Evolutionary conservation across 2,888 invertebrate species (phyloP).

Genomic region (Aplocera efformata): DNA sequence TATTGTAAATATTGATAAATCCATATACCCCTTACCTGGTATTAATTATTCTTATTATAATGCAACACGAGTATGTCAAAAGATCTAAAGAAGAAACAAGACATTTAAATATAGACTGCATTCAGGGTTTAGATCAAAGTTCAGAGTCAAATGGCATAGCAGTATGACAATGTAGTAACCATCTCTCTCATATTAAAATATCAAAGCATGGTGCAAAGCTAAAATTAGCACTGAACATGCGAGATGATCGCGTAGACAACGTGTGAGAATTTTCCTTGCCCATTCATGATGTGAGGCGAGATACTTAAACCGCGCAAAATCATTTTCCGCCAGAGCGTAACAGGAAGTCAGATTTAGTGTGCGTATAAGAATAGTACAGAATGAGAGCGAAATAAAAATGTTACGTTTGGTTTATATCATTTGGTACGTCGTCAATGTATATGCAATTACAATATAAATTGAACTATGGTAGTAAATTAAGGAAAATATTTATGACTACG

Average conservation of each 20-base stretch:
- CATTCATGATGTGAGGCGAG: slow-evolving; percentile 41
- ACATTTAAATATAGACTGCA: slow-evolving; percentile 5
- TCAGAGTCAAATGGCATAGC: slow-evolving; percentile 5
- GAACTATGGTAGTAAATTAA: too few relatives aligned
- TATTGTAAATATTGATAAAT: too few relatives aligned
- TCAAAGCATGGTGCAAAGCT: slow-evolving; percentile 1
- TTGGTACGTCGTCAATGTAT: not conserved
- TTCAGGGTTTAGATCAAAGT: slow-evolving; percentile 6
- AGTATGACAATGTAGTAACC: not conserved
- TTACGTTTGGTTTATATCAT: slow-evolving; percentile 6
- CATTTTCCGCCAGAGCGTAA: slow-evolving; percentile 25
- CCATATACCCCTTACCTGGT: too few relatives aligned
- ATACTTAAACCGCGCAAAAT: slow-evolving; percentile 26
- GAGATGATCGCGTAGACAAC: slow-evolving; percentile 5
- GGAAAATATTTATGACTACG: too few relatives aligned
- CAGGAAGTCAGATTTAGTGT: slow-evolving; percentile 3
- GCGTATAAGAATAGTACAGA: slow-evolving; percentile 5
- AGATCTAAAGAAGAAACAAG: not conserved
- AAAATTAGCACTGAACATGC: slow-evolving; percentile 1
- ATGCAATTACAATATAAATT: not conserved
- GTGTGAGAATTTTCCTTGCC: slow-evolving; percentile 24
- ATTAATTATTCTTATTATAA: not conserved
- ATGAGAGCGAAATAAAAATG: slow-evolving; percentile 7
- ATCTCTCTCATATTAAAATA: not conserved
- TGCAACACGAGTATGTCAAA: not conserved